phyloP scores from a whole-genome alignment of 37 sponge, comb jelly and placozoan genomes.

The Crambe crambe region DNA sequence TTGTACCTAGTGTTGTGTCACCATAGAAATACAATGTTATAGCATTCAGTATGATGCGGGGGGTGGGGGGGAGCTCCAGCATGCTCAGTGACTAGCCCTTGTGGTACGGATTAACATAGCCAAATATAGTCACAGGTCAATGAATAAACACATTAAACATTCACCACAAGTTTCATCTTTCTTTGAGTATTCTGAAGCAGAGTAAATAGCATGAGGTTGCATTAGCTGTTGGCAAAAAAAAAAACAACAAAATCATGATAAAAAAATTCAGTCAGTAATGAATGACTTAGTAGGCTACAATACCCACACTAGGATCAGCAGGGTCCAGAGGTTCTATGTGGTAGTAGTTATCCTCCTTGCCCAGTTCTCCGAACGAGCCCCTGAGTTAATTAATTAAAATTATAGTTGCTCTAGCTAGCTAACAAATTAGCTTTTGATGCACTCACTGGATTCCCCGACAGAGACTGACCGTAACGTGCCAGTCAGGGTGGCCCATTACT shows the following conservation, averaged over 20 bases:
- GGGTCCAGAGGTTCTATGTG: conserved; percentile 65
- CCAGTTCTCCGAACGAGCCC: conserved; percentile 66
- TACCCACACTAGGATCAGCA: not conserved
- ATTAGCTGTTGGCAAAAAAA: conserved; percentile 20
- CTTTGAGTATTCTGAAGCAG: conserved; percentile 5
- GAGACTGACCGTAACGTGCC: conserved; percentile 67
- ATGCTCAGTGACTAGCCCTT: too few species aligned
- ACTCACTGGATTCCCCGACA: conserved; percentile 70
- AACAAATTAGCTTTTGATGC: too few species aligned
- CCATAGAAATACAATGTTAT: too few species aligned
- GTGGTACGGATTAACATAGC: too few species aligned
- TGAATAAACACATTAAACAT: too few species aligned
- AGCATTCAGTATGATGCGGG: too few species aligned
- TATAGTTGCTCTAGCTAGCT: not conserved
- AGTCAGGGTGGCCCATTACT: conserved; percentile 57
- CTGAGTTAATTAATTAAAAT: conserved; percentile 21
- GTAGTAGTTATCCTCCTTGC: conserved; percentile 19
- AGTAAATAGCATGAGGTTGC: conserved; percentile 36
- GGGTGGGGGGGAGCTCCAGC: too few species aligned
- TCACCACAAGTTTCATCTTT: conserved; percentile 52
- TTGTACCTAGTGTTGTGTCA: too few species aligned
- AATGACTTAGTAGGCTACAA: too few species aligned
- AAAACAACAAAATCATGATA: too few species aligned
- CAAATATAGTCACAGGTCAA: too few species aligned
- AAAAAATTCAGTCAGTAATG: too few species aligned